phyloP scores from a whole-genome alignment of 1,140 invertebrate species.

The Bilobella aurantiaca region DNA sequence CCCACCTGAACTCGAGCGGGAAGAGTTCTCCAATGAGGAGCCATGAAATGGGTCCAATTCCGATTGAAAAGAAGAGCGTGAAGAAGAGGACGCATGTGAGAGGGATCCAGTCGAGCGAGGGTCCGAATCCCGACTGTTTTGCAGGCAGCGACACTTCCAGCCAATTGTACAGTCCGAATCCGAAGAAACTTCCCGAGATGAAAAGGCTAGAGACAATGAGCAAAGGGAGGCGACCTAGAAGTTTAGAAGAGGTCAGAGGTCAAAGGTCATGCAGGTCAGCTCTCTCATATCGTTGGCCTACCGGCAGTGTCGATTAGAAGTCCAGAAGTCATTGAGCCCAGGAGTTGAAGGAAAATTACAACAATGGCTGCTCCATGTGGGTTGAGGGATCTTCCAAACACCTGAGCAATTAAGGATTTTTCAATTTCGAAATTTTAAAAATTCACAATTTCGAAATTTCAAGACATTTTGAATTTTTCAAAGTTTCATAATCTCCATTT shows the following conservation, averaged over 20 bases:
- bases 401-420: too few species aligned
- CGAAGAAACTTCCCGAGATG: slow-evolving; percentile 51
- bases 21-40: slow-evolving; percentile 75
- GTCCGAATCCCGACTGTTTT: slow-evolving; percentile 27
- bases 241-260: background rate
- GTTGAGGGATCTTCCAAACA: slow-evolving; percentile 59
- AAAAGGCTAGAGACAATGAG: slow-evolving; percentile 67
- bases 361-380: slow-evolving; percentile 70
- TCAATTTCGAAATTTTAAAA: too few species aligned
- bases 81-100: slow-evolving; percentile 68
- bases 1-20: slow-evolving; percentile 58
- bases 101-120: slow-evolving; percentile 62
- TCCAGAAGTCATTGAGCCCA: slow-evolving; percentile 65
- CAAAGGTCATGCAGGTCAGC: background rate
- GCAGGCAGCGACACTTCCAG: slow-evolving; percentile 33
- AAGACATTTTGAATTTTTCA: too few species aligned
- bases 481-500: too few species aligned
- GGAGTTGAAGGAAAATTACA: slow-evolving; percentile 62
- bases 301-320: slow-evolving; percentile 68
- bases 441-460: too few species aligned
- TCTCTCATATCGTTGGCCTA: background rate
- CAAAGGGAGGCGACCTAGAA: slow-evolving; percentile 50
- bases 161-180: slow-evolving; percentile 35
- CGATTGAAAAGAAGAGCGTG: slow-evolving; percentile 71
- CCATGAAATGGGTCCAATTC: slow-evolving; percentile 81